Conservation (phyloP, 2,113 vertebrate genomes). For the Brachypodius melanocephalos region DNA sequence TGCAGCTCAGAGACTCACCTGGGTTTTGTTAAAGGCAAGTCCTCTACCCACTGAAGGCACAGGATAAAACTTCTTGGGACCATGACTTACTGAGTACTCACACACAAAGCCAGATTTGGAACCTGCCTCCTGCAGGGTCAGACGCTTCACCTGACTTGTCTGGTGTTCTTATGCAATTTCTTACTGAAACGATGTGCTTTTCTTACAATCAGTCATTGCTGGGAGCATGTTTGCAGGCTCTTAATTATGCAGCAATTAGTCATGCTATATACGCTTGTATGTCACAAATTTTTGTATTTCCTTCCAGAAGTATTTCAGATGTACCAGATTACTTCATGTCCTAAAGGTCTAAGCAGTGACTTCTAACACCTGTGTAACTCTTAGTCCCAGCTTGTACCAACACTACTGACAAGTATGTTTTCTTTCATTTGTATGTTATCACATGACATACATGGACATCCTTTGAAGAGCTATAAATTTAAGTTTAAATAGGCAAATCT, state of each 20-base stretch:
- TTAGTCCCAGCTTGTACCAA: background rate
- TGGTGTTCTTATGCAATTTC: background rate
- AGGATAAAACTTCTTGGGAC: background rate
- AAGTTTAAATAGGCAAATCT: background rate
- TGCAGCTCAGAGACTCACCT: background rate
- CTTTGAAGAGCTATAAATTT: background rate
- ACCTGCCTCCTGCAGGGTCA: background rate
- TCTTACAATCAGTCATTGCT: background rate
- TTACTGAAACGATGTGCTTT: rapidly evolving
- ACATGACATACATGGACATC: background rate
- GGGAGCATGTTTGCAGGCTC: background rate
- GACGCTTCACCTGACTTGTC: background rate
- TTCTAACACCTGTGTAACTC: background rate
- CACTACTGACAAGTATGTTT: background rate
- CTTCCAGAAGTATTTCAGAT: background rate
- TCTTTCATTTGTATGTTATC: background rate
- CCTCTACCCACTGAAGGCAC: rapidly evolving
- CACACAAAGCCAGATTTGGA: background rate
- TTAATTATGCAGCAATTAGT: background rate
- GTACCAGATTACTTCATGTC: background rate
- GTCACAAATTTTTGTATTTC: rapidly evolving
- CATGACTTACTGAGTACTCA: background rate
- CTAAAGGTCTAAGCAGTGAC: background rate
- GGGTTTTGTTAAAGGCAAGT: background rate
- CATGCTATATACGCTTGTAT: background rate